Conservation (phyloP, 2,113 vertebrate species). For the Riparia riparia region DNA sequence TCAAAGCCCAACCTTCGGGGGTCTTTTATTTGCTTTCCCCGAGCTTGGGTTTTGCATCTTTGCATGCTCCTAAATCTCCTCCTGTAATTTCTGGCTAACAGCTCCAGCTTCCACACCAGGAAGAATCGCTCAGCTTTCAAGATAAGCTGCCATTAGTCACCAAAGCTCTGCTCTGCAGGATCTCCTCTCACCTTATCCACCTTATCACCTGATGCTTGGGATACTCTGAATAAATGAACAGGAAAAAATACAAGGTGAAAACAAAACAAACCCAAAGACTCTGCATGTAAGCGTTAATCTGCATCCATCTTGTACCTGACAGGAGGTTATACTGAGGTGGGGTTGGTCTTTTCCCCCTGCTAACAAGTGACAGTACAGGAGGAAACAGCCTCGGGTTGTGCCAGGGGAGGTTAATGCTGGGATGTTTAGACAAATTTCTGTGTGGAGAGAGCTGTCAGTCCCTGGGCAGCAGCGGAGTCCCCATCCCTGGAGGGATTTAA, state of each 20-base stretch:
- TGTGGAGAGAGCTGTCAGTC: not conserved
- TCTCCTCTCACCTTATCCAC: not conserved
- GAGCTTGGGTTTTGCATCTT: not conserved
- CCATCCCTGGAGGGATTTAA: not conserved
- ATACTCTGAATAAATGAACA: not conserved
- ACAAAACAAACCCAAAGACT: not conserved
- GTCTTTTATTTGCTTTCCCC: not conserved
- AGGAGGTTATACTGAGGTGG: too few species aligned
- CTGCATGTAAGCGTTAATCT: accelerated
- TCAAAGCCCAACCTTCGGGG: not conserved
- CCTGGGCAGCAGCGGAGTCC: not conserved
- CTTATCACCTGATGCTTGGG: not conserved
- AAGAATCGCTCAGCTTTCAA: not conserved
- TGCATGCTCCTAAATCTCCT: not conserved
- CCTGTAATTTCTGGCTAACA: not conserved
- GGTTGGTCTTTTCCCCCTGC: not conserved
- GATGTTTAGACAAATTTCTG: not conserved
- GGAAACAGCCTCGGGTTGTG: not conserved
- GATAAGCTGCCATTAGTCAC: not conserved
- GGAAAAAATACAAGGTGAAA: not conserved
- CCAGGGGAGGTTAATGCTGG: not conserved
- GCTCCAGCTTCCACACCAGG: not conserved
- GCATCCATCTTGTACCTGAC: not conserved
- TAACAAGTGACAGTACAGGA: not conserved
- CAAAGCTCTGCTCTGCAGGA: not conserved